Conservation (phyloP, 1,140 invertebrate genomes). For the Euwallacea similis region DNA sequence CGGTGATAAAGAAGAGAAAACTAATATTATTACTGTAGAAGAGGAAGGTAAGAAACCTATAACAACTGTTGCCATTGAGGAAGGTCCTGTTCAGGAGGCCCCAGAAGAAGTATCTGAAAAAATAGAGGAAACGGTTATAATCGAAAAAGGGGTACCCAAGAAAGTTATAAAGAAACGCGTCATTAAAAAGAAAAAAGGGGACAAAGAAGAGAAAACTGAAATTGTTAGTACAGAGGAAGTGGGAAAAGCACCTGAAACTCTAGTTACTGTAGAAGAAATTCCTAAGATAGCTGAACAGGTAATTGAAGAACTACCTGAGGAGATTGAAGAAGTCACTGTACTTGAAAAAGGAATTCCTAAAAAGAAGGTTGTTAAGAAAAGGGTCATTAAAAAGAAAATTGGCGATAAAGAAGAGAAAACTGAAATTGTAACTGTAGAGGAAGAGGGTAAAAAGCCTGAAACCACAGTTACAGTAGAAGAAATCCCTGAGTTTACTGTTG, state of each 20-base stretch:
- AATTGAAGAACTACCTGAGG: slow-evolving; percentile 50
- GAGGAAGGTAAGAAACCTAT: slow-evolving; percentile 42
- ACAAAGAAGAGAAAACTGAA: slow-evolving; percentile 44
- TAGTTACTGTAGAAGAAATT: slow-evolving; percentile 45
- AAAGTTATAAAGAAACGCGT: slow-evolving; percentile 49
- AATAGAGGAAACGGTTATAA: slow-evolving; percentile 38
- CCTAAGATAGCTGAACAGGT: slow-evolving; percentile 45
- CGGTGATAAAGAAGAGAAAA: slow-evolving; percentile 54
- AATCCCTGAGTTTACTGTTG: slow-evolving; percentile 34
- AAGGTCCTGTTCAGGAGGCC: slow-evolving; percentile 6
- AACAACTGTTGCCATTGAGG: slow-evolving; percentile 45
- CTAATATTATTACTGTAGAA: slow-evolving; percentile 54
- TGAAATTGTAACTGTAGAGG: slow-evolving; percentile 54
- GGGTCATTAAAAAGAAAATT: slow-evolving; percentile 18
- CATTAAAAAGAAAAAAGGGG: slow-evolving; percentile 47
- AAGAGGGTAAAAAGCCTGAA: slow-evolving; percentile 53
- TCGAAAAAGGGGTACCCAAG: slow-evolving; percentile 48
- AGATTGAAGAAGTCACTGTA: slow-evolving; percentile 42
- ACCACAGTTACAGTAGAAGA: slow-evolving; percentile 48
- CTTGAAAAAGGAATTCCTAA: slow-evolving; percentile 48
- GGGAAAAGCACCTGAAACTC: slow-evolving; percentile 52
- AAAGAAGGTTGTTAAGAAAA: slow-evolving; percentile 49
- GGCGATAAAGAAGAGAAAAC: slow-evolving; percentile 26
- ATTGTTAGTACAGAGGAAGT: slow-evolving; percentile 52
- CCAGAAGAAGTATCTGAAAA: slow-evolving; percentile 30